Evolutionary conservation across 2,113 vertebrate genomes (phyloP), one percentile per base, ranked within the genome.

Genomic region (Hyperopisus bebe): DNA sequence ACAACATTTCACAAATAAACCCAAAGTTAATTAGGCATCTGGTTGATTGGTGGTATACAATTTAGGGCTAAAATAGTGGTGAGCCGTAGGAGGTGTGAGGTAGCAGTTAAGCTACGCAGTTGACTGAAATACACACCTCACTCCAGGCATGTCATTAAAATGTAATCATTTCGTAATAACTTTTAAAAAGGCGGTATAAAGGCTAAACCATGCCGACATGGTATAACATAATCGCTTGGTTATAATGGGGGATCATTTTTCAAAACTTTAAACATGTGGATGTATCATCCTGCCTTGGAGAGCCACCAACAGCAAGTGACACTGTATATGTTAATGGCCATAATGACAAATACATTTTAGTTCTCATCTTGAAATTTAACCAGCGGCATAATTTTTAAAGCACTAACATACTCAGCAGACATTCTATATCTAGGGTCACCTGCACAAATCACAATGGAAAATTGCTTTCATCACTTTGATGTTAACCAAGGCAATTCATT

Each of bases 111-210:
- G 74, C 35, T 19, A 80, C 74, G 35, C 35, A 80, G 35, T 39
- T 39, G 31, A 80, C 74, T 80, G 74, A 80, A 80, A 80, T 80
- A 42, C 35, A 80, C 74, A 80, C 74, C 35, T 80, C 74, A 80
- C 74, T 80, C 74, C 74, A 39, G 74, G 74, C 74, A 80, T 80
- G 62, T 70, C 62, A 70, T 70, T 70, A 70, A 70, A 70, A 70
- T 70, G 74, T 80, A 80, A 80, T 80, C 35, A 80, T 80, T 80
- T n/a, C 74, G 74, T 80, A 35, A 80, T 80, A 80, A 42, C 74
- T 80, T 80, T 35, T 15, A 39, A 39, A 80, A 80, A 80, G 31
- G 74, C 15, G 13, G 35, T 42, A 80, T 80, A 80, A 80, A 80
- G 35, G 35, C 74, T 80, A 80, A 15, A 80, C 31, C 35, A 80